phyloP scores from a whole-genome alignment of 2,113 vertebrate species.

The Perognathus longimembris region DNA sequence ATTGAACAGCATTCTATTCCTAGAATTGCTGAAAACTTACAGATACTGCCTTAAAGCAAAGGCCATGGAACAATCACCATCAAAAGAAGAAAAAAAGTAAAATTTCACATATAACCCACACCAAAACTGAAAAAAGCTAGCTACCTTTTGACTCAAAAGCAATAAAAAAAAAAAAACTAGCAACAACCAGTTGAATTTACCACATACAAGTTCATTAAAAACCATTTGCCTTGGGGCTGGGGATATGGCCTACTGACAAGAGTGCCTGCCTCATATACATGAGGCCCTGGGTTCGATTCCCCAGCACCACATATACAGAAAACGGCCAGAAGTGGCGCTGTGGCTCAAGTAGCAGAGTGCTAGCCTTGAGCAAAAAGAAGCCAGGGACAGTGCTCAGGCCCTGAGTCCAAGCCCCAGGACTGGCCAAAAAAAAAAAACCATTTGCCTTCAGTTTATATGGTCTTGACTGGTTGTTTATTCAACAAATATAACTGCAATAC shows the following conservation, averaged over 20 bases:
- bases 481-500: neutral
- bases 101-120: neutral
- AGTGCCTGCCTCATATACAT: too few relatives aligned
- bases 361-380: too few relatives aligned
- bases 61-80: neutral
- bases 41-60: constrained; percentile 26
- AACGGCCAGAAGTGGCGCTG: too few relatives aligned
- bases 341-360: too few relatives aligned
- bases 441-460: too few relatives aligned
- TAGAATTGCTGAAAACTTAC: neutral
- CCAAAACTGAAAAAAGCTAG: neutral
- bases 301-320: too few relatives aligned
- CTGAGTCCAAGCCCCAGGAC: too few relatives aligned
- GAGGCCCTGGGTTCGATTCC: too few relatives aligned
- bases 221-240: neutral
- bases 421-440: too few relatives aligned
- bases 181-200: neutral
- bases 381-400: too few relatives aligned
- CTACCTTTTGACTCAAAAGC: neutral
- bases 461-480: too few relatives aligned
- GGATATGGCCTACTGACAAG: too few relatives aligned
- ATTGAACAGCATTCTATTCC: constrained; percentile 1
- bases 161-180: neutral
- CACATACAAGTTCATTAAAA: neutral
- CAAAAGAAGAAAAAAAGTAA: neutral